phyloP scores from a whole-genome alignment of 2,888 invertebrate species.

The Sericinus montela region DNA sequence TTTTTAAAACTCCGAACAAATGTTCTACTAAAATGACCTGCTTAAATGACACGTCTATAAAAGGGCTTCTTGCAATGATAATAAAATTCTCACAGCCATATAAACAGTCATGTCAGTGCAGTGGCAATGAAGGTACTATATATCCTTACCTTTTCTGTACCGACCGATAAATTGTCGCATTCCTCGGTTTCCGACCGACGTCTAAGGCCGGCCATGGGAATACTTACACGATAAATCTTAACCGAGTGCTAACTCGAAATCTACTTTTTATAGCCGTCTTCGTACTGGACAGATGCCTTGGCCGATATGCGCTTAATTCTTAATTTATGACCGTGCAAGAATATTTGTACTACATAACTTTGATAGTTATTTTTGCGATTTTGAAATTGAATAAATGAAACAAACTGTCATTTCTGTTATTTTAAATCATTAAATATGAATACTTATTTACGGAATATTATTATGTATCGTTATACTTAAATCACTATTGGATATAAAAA shows the following conservation, averaged over 20 bases:
- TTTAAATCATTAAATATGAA: too few species aligned
- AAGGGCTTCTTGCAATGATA: background rate
- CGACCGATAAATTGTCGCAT: conserved; percentile 46
- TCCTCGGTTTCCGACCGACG: conserved; percentile 41
- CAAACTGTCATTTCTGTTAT: too few species aligned
- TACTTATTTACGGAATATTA: too few species aligned
- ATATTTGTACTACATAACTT: background rate
- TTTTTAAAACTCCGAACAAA: too few species aligned
- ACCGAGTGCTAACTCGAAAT: conserved; percentile 53
- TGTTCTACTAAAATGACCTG: too few species aligned
- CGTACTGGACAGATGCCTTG: conserved; percentile 58
- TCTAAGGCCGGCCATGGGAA: conserved; percentile 46
- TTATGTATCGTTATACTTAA: too few species aligned
- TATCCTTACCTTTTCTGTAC: conserved; percentile 36
- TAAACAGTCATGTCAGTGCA: conserved; percentile 21
- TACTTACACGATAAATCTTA: conserved; percentile 56
- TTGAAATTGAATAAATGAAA: too few species aligned
- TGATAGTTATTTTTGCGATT: too few species aligned
- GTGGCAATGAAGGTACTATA: conserved; percentile 31
- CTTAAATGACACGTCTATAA: too few species aligned
- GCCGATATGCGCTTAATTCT: conserved; percentile 56
- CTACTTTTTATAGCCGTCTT: conserved; percentile 60
- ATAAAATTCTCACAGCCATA: conserved; percentile 1
- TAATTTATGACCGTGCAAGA: conserved; percentile 47
- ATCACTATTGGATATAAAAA: too few species aligned